These are phyloP conservation scores for Gortyna flavago DNA, from an alignment of 2,888 invertebrate genomes.

Conservation along the genomic window DNA sequence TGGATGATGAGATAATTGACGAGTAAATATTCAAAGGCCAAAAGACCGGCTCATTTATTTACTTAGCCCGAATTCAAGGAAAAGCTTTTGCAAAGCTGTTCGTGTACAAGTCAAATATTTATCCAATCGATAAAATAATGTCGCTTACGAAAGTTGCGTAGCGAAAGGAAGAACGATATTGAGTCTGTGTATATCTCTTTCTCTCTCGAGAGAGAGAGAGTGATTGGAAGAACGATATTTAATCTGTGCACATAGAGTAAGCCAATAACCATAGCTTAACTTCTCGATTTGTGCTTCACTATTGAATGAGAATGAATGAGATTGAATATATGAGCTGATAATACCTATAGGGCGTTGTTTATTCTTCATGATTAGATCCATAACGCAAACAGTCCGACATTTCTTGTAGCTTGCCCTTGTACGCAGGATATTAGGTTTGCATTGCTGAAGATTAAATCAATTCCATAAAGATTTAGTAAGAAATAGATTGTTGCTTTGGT, in stretches of 20 bases:
- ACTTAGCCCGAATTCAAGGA: constrained; percentile 8
- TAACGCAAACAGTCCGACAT: constrained; percentile 53
- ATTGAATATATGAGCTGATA: constrained; percentile 65
- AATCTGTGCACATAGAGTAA: constrained; percentile 43
- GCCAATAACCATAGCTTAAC: constrained; percentile 28
- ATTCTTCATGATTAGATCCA: constrained; percentile 74
- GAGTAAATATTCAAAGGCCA: constrained; percentile 38
- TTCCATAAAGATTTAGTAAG: constrained; percentile 6
- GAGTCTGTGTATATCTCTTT: no score
- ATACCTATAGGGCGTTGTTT: constrained; percentile 72
- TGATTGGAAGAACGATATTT: constrained; percentile 34
- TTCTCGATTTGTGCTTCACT: constrained; percentile 42
- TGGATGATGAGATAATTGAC: constrained; percentile 13
- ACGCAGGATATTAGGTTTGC: constrained; percentile 25
- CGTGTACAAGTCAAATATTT: constrained; percentile 43
- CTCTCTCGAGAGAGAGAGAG: neutral
- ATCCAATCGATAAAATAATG: constrained; percentile 36
- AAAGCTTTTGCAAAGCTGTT: constrained; percentile 40
- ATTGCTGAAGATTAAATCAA: constrained; percentile 10
- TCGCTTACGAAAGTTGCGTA: no score
- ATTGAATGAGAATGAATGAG: constrained; percentile 64
- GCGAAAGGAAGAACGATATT: constrained; percentile 34
- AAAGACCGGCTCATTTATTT: constrained; percentile 33
- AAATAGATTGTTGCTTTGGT: neutral
- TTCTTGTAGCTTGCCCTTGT: constrained; percentile 25